Evolutionary conservation across 2,888 invertebrate species (phyloP).

Genomic region (Dicyrtomina minuta): DNA sequence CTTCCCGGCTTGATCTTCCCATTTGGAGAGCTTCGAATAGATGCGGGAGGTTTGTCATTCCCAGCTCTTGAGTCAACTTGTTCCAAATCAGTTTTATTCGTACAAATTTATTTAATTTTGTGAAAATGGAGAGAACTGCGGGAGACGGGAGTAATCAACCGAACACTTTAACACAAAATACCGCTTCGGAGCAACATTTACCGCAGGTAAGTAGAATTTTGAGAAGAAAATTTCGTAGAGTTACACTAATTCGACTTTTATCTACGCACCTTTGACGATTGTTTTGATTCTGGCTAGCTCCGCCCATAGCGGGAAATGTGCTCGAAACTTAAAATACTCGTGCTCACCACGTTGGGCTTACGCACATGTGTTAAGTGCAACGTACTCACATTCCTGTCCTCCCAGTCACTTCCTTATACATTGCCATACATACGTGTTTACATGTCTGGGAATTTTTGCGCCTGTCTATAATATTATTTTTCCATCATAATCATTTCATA

Average conservation of each 20-base stretch:
- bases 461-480: too few species aligned
- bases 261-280: neutral
- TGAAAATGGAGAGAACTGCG: neutral
- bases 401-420: too few species aligned
- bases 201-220: neutral
- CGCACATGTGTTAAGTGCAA: neutral
- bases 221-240: too few species aligned
- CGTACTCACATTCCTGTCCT: too few species aligned
- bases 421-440: too few species aligned
- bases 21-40: slow-evolving; percentile 14
- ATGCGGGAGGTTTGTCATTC: slow-evolving; percentile 15
- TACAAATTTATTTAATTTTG: slow-evolving; percentile 12
- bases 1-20: slow-evolving; percentile 20
- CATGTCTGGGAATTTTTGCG: too few species aligned
- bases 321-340: neutral
- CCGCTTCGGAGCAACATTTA: neutral
- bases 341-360: slow-evolving; percentile 4
- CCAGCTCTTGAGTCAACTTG: neutral
- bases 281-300: slow-evolving; percentile 12
- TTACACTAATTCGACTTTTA: too few species aligned
- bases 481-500: too few species aligned
- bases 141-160: neutral
- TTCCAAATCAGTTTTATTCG: neutral
- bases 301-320: neutral
- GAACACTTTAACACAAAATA: neutral